Base-by-base conservation (phyloP, 2,888 invertebrate species). In the Himalopsyche anomala region DNA sequence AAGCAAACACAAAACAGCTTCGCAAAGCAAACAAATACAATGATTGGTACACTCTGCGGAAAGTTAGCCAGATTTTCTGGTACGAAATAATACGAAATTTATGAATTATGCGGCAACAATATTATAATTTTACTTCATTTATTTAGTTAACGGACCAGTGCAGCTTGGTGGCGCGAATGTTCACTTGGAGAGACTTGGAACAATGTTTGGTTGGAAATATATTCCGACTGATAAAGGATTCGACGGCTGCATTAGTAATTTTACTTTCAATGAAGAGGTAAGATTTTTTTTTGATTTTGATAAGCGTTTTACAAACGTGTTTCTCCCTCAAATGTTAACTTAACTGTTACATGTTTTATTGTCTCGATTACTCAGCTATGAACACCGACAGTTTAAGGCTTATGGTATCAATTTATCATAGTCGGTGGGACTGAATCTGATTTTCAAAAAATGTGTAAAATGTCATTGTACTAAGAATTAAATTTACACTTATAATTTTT, bases 211-310 rank as follows among this genome's bases (percentile, higher is more conserved):
- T 84, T 97, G 97, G 97, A 92, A 94, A 40, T 92, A 95, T 89
- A 92, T 93, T 8, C 97, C 97, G 2, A 95, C 95, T 17, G 94
- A 93, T 81, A 93, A 94, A 88, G 95, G 96, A 86, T 98, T 98
- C 91, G 93, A 94, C 80, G 99, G 99, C 5, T 99, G 99, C 91
- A 95, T 99, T 89, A 95, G 96, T 89, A 98, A 99, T 91, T 94
- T 99, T 89, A 96, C 98, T 0, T 96, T 97, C 90, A 98, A 97
- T 90, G 95, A 95, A 89, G 94, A 93, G 91, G 95, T 95, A 90
- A 92, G 93, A 92, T 28, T 12, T 51, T 15, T 83, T 83, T n/a
- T n/a, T n/a, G n/a, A 19, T 28, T 36, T 11, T 45, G 2, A 1
- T 28, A 28, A 28, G 28, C 28, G 28, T 28, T 28, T 28, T 28